Base-by-base conservation (phyloP, 1,140 invertebrate species). In the Sminthurides bifidus region DNA sequence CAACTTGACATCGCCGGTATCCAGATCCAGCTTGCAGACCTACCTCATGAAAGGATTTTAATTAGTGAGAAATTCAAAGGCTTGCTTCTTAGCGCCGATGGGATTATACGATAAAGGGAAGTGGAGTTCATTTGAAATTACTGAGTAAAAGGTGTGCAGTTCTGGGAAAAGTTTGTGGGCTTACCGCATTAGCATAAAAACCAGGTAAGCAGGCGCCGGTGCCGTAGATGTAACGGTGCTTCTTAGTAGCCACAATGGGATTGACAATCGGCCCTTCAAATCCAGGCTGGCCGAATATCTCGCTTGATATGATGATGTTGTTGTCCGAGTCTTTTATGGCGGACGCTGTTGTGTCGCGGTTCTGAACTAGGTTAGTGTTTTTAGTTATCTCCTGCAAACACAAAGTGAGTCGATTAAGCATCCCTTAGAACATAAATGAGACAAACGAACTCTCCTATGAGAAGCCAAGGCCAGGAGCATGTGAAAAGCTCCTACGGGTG, bases 151-250 rank as follows among this genome's bases (percentile, higher is more conserved):
- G 50, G 21, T 10, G 21, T 14, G 8, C 6, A 33, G 38, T 49
- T 40, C 8, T 10, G 8, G 10, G 46, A 15, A 50, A 33, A 24
- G 30, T 35, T 19, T 19, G 23, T 5, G 10, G 6, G 24, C 60
- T 63, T 57, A 65, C 60, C 24, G 69, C 59, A 59, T 69, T 68
- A 24, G 58, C 58, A 52, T 65, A 70, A 45, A 54, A 63, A 44
- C 70, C 68, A 30, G 59, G 60, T 43, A 69, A 66, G 60, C 68
- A 71, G 6, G 69, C 58, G 15, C 70, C 69, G 51, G 65, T 65
- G 29, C 71, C 72, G 60, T 73, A 75, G 46, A 68, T 67, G 58
- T 70, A 75, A 40, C 68, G 59, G 56, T 75, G 71, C 53, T 68
- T 66, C 44, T 64, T 64, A 1, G 65, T 67, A 52, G 65, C 66